Evolutionary conservation across 2,888 invertebrate genomes (phyloP).

Genomic region (Melanostoma mellinum): DNA sequence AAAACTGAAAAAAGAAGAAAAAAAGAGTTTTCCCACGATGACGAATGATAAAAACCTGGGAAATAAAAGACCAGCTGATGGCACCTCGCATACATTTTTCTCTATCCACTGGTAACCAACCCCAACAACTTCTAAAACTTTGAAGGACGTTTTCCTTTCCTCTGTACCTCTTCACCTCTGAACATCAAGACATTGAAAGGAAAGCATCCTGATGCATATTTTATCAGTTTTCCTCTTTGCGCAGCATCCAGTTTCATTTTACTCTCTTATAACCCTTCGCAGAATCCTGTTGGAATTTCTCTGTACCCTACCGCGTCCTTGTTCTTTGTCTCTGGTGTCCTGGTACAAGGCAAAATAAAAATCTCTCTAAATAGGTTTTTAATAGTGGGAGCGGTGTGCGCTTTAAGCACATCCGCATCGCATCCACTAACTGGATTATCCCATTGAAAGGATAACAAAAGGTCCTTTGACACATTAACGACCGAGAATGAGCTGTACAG

Average conservation of each 20-base stretch:
- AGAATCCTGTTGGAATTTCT: constrained; percentile 18
- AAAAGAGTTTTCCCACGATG: not conserved
- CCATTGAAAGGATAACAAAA: constrained; percentile 40
- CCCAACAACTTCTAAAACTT: not conserved
- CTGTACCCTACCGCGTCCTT: constrained; percentile 23
- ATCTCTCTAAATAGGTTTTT: constrained; percentile 72
- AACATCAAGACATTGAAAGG: not conserved
- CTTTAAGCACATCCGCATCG: constrained; percentile 40
- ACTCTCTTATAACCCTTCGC: not conserved
- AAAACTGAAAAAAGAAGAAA: not conserved
- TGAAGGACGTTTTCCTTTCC: constrained; percentile 22
- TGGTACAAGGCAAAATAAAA: constrained; percentile 71
- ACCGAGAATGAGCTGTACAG: not conserved
- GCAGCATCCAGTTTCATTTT: constrained; percentile 52
- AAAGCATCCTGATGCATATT: not conserved
- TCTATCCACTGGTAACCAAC: not conserved
- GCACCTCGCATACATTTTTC: no score
- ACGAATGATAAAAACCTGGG: not conserved
- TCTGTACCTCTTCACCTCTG: not conserved
- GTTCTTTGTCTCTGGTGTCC: constrained; percentile 36
- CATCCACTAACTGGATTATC: constrained; percentile 62
- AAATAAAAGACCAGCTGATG: not conserved
- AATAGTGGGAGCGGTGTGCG: constrained; percentile 45
- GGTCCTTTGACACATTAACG: constrained; percentile 4
- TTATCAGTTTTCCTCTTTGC: constrained; percentile 29